phyloP scores from a whole-genome alignment of 2,888 invertebrate genomes.

The Patella depressa region DNA sequence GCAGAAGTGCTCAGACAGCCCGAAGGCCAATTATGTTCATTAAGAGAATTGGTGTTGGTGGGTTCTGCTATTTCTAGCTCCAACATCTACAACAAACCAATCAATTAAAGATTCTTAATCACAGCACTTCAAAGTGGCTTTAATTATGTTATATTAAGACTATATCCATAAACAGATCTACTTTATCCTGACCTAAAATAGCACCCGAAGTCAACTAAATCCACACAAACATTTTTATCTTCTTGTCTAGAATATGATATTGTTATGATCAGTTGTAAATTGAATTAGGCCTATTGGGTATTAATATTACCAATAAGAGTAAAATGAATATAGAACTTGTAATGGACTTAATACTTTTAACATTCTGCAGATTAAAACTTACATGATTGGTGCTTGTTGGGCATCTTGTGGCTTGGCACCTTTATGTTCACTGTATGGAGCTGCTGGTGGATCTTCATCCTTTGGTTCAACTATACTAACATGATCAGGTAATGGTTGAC shows the following conservation, averaged over 20 bases:
- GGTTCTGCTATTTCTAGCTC: conserved; percentile 6
- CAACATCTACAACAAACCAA: conserved; percentile 13
- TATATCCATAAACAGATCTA: too few relatives aligned
- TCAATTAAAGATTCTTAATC: neutral
- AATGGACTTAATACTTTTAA: too few relatives aligned
- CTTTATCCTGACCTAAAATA: too few relatives aligned
- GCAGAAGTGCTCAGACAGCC: conserved; percentile 5
- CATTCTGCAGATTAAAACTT: neutral
- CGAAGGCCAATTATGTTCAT: conserved; percentile 3
- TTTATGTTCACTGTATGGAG: conserved; percentile 84
- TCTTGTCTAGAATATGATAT: too few relatives aligned
- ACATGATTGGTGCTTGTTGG: conserved; percentile 9
- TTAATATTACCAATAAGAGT: too few relatives aligned
- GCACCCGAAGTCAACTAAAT: too few relatives aligned
- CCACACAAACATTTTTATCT: too few relatives aligned
- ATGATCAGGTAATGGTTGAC: conserved; percentile 97
- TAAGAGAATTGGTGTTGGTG: conserved; percentile 5
- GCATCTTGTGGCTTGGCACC: conserved; percentile 74
- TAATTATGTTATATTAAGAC: too few relatives aligned
- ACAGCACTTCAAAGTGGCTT: neutral
- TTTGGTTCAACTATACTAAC: conserved; percentile 97
- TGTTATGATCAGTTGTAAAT: too few relatives aligned
- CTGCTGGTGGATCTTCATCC: conserved; percentile 85
- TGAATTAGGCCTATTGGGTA: too few relatives aligned
- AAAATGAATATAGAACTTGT: too few relatives aligned